Evolutionary conservation across 2,113 vertebrate species (phyloP).

Genomic region (Aramus guarauna): DNA sequence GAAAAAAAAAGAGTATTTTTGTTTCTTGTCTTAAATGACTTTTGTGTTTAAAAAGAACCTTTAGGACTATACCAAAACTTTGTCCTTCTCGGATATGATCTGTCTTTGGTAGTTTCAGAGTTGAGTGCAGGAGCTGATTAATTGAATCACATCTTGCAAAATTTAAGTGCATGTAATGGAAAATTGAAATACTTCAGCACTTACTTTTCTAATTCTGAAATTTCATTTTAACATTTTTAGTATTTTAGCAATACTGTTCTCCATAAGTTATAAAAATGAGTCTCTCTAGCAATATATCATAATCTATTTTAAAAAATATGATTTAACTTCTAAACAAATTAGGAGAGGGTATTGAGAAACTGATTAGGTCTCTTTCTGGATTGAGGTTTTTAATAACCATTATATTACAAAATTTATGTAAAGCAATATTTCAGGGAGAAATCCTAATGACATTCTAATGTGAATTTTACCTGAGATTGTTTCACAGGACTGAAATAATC

Average conservation of each 20-base stretch:
- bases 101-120: neutral
- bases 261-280: neutral
- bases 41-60: neutral
- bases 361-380: neutral
- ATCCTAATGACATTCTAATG: neutral
- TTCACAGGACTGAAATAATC: neutral
- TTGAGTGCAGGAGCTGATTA: neutral
- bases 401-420: neutral
- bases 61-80: neutral
- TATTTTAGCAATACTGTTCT: neutral
- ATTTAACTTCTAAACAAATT: constrained; percentile 10
- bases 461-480: constrained; percentile 17
- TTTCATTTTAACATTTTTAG: neutral
- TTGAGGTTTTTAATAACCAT: neutral
- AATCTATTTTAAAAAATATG: neutral
- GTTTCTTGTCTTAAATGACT: neutral
- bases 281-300: neutral
- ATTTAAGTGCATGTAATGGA: neutral
- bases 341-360: neutral
- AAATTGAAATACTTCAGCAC: neutral
- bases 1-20: neutral
- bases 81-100: neutral
- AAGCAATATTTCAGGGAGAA: constrained; percentile 18
- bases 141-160: neutral
- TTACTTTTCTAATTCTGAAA: neutral